Base-by-base conservation (phyloP, 1,140 invertebrate genomes). In the Drosophila pandora region DNA sequence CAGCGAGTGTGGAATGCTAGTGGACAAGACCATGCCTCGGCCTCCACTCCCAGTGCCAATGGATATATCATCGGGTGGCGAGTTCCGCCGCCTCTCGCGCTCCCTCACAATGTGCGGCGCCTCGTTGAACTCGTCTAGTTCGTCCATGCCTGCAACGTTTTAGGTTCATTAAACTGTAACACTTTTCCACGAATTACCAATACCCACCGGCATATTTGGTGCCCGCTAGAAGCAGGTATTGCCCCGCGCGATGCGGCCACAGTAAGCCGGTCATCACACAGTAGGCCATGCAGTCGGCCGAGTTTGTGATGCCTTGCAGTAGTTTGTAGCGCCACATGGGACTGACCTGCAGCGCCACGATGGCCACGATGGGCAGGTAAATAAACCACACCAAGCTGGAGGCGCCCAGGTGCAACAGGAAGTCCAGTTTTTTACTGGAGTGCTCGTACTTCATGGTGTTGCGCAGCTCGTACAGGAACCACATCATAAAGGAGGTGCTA, bases 381-480 rank as follows among this genome's bases (percentile, higher is more conserved):
- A 99, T 97, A 88, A 99, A 99, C 98, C 98, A 99, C 13, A 99
- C 98, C 37, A 99, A 93, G 75, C 97, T 98, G 22, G 97, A 98
- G 37, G 98, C 98, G 48, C 98, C 98, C 92, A 99, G 98, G 92
- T 99, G 98, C 48, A 99, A 94, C 45, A 98, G 95, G 92, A 99
- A 99, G 90, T 97, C 96, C 7, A 98, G 93, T 91, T 98, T 98
- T 75, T 96, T 95, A 87, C 95, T 95, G 91, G 97, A 97, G 92
- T 98, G 97, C 90, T 98, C 97, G 74, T 97, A 97, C 56, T 96
- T 94, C 97, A 98, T 98, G 2, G 97, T 98, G 76, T 96, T 96
- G 63, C 96, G 94, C n/a, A 99, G 93, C 92, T 99, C 97, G 75
- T 95, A 95, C 12, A 99, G 93, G 92, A 99, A 99, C 97, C 97